Conservation (phyloP, 2,113 vertebrate genomes). For the Ameiurus melas region DNA sequence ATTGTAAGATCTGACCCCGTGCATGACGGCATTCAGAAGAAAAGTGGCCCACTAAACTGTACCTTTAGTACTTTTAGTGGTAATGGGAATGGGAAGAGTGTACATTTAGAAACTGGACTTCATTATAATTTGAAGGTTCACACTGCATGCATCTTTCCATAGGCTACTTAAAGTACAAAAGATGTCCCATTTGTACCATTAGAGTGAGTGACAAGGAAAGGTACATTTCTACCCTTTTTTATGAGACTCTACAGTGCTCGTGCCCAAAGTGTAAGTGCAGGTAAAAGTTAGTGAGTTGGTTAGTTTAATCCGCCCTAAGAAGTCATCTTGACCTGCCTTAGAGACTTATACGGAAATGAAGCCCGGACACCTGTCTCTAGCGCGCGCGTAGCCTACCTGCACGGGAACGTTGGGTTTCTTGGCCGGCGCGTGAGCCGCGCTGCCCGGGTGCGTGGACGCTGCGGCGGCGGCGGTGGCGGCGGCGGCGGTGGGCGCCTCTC, state of each 20-base stretch:
- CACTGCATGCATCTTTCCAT: no score
- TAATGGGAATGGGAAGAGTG: no score
- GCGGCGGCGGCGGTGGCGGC: slow-evolving; percentile 77
- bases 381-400: slow-evolving; percentile 69
- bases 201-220: neutral
- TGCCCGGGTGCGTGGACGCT: slow-evolving; percentile 79
- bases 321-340: no score
- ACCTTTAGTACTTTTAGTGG: neutral
- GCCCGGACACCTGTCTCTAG: neutral
- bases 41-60: neutral
- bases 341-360: neutral
- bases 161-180: neutral
- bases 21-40: neutral
- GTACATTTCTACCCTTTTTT: neutral
- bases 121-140: neutral
- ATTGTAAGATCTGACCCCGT: neutral
- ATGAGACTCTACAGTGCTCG: neutral
- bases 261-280: neutral
- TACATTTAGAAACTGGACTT: neutral
- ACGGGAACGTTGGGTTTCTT: slow-evolving; percentile 85
- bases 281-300: neutral
- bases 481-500: slow-evolving; percentile 78
- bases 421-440: slow-evolving; percentile 73
- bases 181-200: neutral
- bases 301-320: neutral